These are phyloP conservation scores for Philhelius pedissequus DNA, from an alignment of 2,888 invertebrate species.

Conservation along the genomic window DNA sequence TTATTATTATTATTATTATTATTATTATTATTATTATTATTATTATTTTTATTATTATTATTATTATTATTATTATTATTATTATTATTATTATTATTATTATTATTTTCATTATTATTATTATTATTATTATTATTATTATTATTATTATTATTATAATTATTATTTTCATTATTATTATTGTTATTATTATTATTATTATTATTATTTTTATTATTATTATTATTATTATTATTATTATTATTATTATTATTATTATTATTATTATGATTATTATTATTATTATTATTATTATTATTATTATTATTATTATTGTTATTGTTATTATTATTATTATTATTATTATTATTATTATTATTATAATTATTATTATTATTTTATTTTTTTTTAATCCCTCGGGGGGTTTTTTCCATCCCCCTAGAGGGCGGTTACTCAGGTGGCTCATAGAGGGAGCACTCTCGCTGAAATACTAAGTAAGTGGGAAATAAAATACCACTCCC, in stretches of 20 bases:
- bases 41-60: not conserved
- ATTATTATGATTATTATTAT: not conserved
- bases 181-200: not conserved
- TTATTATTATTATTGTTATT: no score
- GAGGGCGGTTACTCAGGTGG: no score
- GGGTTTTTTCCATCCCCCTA: no score
- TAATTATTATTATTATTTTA: no score
- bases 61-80: not conserved
- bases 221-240: no score
- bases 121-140: not conserved
- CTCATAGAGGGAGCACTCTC: no score
- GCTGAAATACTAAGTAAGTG: no score
- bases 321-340: no score
- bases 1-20: conserved; percentile 1
- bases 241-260: no score
- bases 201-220: not conserved
- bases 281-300: not conserved
- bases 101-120: not conserved
- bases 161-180: not conserved
- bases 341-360: no score
- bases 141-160: not conserved
- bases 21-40: not conserved
- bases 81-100: not conserved
- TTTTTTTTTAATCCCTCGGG: no score
- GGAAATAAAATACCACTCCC: no score